Conservation (phyloP, 1,140 invertebrate species). For the Psix sp. region DNA sequence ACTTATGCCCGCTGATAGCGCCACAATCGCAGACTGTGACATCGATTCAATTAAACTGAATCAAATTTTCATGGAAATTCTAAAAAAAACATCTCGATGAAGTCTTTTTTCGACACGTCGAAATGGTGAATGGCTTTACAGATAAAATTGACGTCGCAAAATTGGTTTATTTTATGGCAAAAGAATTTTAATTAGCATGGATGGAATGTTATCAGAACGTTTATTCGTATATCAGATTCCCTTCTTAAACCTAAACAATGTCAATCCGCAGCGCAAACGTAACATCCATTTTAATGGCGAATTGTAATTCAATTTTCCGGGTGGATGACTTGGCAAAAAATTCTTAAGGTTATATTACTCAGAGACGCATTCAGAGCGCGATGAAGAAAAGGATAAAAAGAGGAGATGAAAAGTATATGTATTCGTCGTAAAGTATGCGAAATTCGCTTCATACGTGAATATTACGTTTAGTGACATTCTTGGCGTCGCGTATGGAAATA, state of each 20-base stretch:
- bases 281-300: slow-evolving; percentile 45
- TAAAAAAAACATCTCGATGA: too few relatives aligned
- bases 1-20: too few relatives aligned
- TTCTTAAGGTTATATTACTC: slow-evolving; percentile 38
- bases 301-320: slow-evolving; percentile 45
- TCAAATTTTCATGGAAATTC: too few relatives aligned
- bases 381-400: slow-evolving; percentile 15
- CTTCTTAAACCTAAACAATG: slow-evolving; percentile 25
- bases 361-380: slow-evolving; percentile 13
- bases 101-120: too few relatives aligned
- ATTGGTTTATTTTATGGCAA: too few relatives aligned
- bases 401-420: slow-evolving; percentile 29
- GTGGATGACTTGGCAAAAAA: slow-evolving; percentile 25
- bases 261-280: slow-evolving; percentile 16
- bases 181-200: too few relatives aligned
- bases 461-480: slow-evolving; percentile 55
- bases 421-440: slow-evolving; percentile 47
- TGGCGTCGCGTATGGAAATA: slow-evolving; percentile 51
- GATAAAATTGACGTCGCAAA: too few relatives aligned
- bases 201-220: too few relatives aligned
- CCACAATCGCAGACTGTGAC: too few relatives aligned
- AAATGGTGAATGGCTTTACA: too few relatives aligned
- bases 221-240: slow-evolving; percentile 7
- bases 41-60: too few relatives aligned
- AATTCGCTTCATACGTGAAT: slow-evolving; percentile 46